Percentiles rank a stretch among this genome's conserved stretches.
phyloP scores from a whole-genome alignment of 2,797 vertebrate species.

The Lates japonicus region DNA sequence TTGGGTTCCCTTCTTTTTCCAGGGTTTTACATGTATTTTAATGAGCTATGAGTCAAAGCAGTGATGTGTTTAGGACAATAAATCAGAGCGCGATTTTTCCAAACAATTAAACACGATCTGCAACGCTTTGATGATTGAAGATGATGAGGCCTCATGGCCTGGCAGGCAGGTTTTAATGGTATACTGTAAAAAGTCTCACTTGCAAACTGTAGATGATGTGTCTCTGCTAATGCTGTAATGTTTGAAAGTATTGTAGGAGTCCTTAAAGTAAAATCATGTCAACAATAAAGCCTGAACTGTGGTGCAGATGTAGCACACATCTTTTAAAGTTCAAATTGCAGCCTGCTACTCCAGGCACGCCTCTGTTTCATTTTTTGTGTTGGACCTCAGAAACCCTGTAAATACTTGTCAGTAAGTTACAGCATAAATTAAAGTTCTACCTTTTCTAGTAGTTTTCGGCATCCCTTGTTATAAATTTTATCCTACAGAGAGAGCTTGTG shows the following conservation, averaged over 20 bases:
- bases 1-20: slow-evolving; percentile 20
- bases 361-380: slow-evolving; percentile 12
- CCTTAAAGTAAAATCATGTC: slow-evolving; percentile 19
- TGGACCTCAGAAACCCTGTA: slow-evolving; percentile 23
- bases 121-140: background rate
- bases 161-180: slow-evolving; percentile 1
- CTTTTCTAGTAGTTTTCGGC: slow-evolving; percentile 45
- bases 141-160: slow-evolving; percentile 1
- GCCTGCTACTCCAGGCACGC: background rate
- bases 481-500: slow-evolving; percentile 34
- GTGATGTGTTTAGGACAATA: slow-evolving; percentile 9
- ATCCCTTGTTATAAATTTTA: slow-evolving; percentile 33
- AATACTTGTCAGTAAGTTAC: slow-evolving; percentile 44
- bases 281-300: slow-evolving; percentile 7
- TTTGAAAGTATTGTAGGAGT: slow-evolving; percentile 18
- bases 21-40: slow-evolving; percentile 3
- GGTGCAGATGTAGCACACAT: background rate
- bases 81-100: slow-evolving; percentile 33
- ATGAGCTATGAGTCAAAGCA: background rate
- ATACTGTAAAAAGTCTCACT: slow-evolving; percentile 23
- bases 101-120: slow-evolving; percentile 15
- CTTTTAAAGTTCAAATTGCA: slow-evolving; percentile 13
- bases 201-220: slow-evolving; percentile 14
- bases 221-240: slow-evolving; percentile 22
- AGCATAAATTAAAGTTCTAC: slow-evolving; percentile 24